Conservation (phyloP, 2,113 vertebrate genomes). For the Nycticryphes semicollaris region DNA sequence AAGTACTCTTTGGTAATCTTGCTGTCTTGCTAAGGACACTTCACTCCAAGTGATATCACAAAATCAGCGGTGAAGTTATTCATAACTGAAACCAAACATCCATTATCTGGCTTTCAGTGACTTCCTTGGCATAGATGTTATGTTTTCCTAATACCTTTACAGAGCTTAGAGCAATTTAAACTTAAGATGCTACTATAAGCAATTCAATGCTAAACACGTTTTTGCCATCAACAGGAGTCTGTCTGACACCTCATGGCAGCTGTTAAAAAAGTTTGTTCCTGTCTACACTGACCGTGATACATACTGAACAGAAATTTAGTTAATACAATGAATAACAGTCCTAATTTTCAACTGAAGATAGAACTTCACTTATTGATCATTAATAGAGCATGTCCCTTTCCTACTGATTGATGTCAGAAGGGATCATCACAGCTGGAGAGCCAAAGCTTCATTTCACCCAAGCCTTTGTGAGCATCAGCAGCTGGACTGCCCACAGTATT, state of each 20-base stretch:
- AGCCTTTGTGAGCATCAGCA: neutral
- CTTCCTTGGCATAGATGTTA: neutral
- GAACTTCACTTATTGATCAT: neutral
- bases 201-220: neutral
- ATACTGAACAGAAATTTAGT: rapidly evolving
- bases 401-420: rapidly evolving
- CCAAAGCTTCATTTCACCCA: neutral
- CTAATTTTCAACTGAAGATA: neutral
- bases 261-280: neutral
- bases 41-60: neutral
- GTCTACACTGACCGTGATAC: neutral
- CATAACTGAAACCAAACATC: neutral
- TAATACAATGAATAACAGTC: neutral
- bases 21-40: neutral
- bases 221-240: neutral
- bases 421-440: neutral
- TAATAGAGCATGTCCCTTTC: neutral
- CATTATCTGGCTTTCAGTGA: neutral
- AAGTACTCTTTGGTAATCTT: neutral
- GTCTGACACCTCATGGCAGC: neutral
- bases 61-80: neutral
- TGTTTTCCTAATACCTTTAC: neutral
- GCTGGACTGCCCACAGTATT: neutral
- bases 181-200: neutral
- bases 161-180: neutral